Evolutionary conservation across 1,140 invertebrate species (phyloP).

Genomic region (Helicoverpa armigera): DNA sequence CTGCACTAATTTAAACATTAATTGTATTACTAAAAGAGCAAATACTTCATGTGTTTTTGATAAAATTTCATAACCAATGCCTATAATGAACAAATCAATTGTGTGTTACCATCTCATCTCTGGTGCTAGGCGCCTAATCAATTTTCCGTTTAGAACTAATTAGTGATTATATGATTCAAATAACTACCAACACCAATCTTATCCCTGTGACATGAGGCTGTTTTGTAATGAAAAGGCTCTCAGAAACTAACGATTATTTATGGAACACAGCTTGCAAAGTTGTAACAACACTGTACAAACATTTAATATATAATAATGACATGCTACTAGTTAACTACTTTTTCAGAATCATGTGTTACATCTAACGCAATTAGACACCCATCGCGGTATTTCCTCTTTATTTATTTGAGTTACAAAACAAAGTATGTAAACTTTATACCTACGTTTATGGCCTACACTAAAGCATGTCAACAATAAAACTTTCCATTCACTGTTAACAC

Average conservation of each 20-base stretch:
- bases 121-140: not conserved
- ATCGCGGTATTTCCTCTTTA: constrained; percentile 14
- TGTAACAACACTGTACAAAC: constrained; percentile 24
- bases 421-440: constrained; percentile 38
- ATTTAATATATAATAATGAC: constrained; percentile 29
- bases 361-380: constrained; percentile 17
- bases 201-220: not conserved
- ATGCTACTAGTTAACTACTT: constrained; percentile 23
- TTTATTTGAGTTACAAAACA: constrained; percentile 24
- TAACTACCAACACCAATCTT: not conserved
- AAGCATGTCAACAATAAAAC: constrained; percentile 61
- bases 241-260: not conserved
- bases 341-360: constrained; percentile 18
- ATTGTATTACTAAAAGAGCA: too few relatives aligned
- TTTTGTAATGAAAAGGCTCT: not conserved
- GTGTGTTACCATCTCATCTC: not conserved
- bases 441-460: constrained; percentile 53
- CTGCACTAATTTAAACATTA: constrained; percentile 31
- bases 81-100: not conserved
- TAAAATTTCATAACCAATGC: too few relatives aligned
- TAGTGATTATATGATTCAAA: not conserved
- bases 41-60: not conserved
- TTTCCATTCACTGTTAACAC: constrained; percentile 52
- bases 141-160: not conserved
- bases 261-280: constrained; percentile 8